Percentiles rank a stretch among this genome's conserved stretches.
phyloP scores from a whole-genome alignment of 2,797 vertebrate species.

The Natrix natrix region DNA sequence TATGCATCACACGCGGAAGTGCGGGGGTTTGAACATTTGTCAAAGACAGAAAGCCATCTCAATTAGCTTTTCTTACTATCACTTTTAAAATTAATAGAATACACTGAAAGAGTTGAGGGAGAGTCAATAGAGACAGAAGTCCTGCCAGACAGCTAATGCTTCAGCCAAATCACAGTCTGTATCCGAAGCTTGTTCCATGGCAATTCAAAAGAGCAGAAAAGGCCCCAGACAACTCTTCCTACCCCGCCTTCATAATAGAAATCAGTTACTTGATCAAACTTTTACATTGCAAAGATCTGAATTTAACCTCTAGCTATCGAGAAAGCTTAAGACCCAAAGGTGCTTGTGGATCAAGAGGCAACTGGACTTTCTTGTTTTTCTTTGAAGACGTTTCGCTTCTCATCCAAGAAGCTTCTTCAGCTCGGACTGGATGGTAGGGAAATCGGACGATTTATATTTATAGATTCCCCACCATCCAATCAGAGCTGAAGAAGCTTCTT shows the following conservation, averaged over 20 bases:
- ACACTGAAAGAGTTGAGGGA: not conserved
- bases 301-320: not conserved
- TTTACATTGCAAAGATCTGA: not conserved
- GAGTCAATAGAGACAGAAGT: not conserved
- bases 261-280: not conserved
- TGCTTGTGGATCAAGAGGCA: no score
- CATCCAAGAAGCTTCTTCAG: no score
- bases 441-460: no score
- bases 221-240: not conserved
- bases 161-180: not conserved
- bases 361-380: no score
- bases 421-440: no score
- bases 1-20: not conserved
- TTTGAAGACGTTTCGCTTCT: no score
- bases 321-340: no score
- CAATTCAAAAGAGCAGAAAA: not conserved
- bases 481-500: no score
- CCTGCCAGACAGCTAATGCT: not conserved
- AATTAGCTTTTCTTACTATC: slow-evolving; percentile 24
- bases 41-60: slow-evolving; percentile 23
- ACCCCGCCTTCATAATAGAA: not conserved
- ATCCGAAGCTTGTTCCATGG: not conserved
- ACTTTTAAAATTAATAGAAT: slow-evolving; percentile 11
- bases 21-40: not conserved
- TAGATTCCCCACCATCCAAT: no score